Evolutionary conservation across 2,113 vertebrate species (phyloP).

Genomic region (Recurvirostra avosetta): DNA sequence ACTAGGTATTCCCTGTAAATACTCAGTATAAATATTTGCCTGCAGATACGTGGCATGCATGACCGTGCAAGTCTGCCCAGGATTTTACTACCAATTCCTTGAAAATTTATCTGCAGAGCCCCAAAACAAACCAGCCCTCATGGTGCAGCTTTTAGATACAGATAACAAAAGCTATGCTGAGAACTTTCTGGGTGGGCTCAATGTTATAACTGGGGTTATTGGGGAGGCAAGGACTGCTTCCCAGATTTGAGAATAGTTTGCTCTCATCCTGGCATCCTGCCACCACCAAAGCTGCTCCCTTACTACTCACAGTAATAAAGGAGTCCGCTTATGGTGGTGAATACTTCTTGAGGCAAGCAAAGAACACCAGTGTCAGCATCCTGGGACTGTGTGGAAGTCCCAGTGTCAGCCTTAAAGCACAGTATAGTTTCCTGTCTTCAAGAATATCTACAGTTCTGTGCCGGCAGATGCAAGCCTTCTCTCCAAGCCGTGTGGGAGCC

Average conservation of each 20-base stretch:
- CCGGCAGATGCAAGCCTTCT: not conserved
- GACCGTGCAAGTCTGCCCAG: not conserved
- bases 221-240: not conserved
- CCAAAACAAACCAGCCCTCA: not conserved
- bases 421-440: not conserved
- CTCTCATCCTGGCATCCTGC: not conserved
- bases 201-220: not conserved
- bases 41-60: fast-evolving
- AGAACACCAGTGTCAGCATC: not conserved
- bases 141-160: not conserved
- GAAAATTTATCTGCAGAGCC: not conserved
- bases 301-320: not conserved
- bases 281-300: not conserved
- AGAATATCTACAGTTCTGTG: not conserved
- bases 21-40: not conserved
- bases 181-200: not conserved
- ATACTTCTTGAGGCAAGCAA: not conserved
- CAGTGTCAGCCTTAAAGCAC: not conserved
- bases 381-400: not conserved
- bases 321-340: not conserved
- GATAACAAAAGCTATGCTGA: not conserved
- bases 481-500: not conserved
- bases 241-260: not conserved
- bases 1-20: not conserved
- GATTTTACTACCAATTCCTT: not conserved